Conservation (phyloP, 1,140 invertebrate genomes). For the Drosophila pandora region DNA sequence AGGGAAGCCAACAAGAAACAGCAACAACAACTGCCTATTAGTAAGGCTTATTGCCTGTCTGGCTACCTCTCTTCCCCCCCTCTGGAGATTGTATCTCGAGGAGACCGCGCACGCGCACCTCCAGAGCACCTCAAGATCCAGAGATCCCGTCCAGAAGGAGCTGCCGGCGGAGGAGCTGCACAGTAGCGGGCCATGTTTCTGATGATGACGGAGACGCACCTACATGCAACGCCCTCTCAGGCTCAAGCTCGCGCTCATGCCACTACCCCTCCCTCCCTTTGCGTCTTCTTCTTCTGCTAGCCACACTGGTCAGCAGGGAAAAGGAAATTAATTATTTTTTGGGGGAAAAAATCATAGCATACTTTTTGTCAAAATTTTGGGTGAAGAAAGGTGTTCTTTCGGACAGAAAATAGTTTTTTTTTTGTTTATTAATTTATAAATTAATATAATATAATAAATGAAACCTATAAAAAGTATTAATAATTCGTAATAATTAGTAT, state of each 20-base stretch:
- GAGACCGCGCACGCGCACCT: conserved; percentile 75
- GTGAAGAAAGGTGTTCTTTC: too few relatives aligned
- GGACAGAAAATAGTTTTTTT: too few relatives aligned
- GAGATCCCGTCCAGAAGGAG: background rate
- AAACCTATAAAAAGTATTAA: too few relatives aligned
- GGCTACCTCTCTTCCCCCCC: conserved; percentile 34
- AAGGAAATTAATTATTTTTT: background rate
- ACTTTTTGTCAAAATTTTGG: conserved; percentile 12
- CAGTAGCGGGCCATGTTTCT: conserved; percentile 36
- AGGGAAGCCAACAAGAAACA: conserved; percentile 1
- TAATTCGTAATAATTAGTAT: too few relatives aligned
- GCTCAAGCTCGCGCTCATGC: background rate
- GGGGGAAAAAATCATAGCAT: conserved; percentile 18
- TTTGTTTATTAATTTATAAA: too few relatives aligned
- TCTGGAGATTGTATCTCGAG: conserved; percentile 60
- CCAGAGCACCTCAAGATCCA: conserved; percentile 17
- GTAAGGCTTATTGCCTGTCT: conserved; percentile 75
- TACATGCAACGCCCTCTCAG: conserved; percentile 46
- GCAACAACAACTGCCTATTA: conserved; percentile 69
- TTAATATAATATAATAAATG: too few relatives aligned
- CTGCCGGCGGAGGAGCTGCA: conserved; percentile 20
- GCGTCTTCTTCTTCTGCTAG: background rate
- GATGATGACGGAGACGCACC: conserved; percentile 45
- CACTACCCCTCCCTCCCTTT: background rate
- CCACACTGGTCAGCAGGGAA: conserved; percentile 43